Conservation (phyloP, 2,113 vertebrate species). For the Isichthys henryi region DNA sequence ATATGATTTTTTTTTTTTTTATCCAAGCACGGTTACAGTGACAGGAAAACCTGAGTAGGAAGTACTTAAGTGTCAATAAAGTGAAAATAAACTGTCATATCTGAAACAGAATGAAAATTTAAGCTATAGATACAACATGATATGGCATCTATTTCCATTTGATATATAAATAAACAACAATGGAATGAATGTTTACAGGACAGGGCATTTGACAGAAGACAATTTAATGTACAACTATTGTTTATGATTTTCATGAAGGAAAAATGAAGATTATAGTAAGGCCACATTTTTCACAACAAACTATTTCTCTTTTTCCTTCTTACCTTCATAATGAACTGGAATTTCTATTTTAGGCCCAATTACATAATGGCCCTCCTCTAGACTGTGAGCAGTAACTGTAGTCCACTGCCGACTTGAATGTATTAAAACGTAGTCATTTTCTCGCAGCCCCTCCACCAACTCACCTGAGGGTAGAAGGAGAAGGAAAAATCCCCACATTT, state of each 20-base stretch:
- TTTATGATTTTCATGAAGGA: background rate
- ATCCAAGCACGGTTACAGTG: background rate
- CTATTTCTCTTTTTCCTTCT: constrained; percentile 26
- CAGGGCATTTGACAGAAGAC: background rate
- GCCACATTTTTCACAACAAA: background rate
- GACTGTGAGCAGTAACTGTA: constrained; percentile 94
- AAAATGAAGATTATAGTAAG: background rate
- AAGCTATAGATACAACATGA: background rate
- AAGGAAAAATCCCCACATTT: background rate
- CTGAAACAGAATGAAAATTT: background rate
- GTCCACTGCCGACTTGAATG: constrained; percentile 98
- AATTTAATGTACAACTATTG: background rate
- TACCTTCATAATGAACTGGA: constrained; percentile 98
- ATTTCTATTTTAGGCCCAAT: constrained; percentile 99
- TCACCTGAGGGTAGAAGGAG: constrained; percentile 67
- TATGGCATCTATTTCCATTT: background rate
- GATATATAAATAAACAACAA: background rate
- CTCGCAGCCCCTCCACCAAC: constrained; percentile 83
- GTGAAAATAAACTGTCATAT: background rate
- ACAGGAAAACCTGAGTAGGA: background rate
- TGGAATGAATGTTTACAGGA: background rate
- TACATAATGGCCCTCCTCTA: constrained; percentile 97
- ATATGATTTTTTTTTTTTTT: background rate
- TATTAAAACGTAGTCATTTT: constrained; percentile 92
- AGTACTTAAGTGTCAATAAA: background rate